These are phyloP conservation scores for Aporophyla lueneburgensis DNA, from an alignment of 2,888 invertebrate species.

Conservation along the genomic window DNA sequence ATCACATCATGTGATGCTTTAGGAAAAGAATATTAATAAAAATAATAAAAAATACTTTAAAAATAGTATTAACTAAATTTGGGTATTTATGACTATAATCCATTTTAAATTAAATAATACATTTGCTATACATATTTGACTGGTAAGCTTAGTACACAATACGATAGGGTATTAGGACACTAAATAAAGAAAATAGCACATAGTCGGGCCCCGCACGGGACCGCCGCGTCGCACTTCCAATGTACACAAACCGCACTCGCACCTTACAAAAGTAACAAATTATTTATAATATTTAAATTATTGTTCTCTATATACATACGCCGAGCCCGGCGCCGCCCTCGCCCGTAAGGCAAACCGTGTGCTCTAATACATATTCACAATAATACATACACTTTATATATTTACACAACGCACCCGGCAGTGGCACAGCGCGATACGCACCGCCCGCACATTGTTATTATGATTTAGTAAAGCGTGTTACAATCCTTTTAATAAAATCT, in stretches of 20 bases:
- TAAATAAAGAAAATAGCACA: slow-evolving; percentile 89
- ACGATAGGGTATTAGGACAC: slow-evolving; percentile 87
- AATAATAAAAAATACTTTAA: slow-evolving; percentile 82
- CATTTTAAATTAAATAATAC: slow-evolving; percentile 89
- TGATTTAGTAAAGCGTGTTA: slow-evolving; percentile 84
- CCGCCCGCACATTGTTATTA: slow-evolving; percentile 84
- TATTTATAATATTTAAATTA: slow-evolving; percentile 86
- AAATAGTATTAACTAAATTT: slow-evolving; percentile 90
- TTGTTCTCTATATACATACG: slow-evolving; percentile 88
- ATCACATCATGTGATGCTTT: slow-evolving; percentile 87
- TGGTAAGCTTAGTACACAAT: slow-evolving; percentile 90
- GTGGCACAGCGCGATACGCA: slow-evolving; percentile 79
- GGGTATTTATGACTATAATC: slow-evolving; percentile 91
- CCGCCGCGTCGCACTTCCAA: slow-evolving; percentile 76
- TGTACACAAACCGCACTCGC: slow-evolving; percentile 84
- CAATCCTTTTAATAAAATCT: slow-evolving; percentile 78
- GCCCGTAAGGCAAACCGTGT: slow-evolving; percentile 83
- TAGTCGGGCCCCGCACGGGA: slow-evolving; percentile 73
- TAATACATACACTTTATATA: slow-evolving; percentile 80
- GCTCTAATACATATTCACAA: slow-evolving; percentile 81
- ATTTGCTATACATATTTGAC: slow-evolving; percentile 90
- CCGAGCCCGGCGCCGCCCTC: slow-evolving; percentile 83
- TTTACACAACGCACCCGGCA: slow-evolving; percentile 88
- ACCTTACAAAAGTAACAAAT: slow-evolving; percentile 88
- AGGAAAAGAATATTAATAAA: slow-evolving; percentile 81